Percentiles rank a stretch among this genome's conserved stretches.
Evolutionary conservation across 2,888 invertebrate species (phyloP).

Genomic region (Heliconius ethilla): DNA sequence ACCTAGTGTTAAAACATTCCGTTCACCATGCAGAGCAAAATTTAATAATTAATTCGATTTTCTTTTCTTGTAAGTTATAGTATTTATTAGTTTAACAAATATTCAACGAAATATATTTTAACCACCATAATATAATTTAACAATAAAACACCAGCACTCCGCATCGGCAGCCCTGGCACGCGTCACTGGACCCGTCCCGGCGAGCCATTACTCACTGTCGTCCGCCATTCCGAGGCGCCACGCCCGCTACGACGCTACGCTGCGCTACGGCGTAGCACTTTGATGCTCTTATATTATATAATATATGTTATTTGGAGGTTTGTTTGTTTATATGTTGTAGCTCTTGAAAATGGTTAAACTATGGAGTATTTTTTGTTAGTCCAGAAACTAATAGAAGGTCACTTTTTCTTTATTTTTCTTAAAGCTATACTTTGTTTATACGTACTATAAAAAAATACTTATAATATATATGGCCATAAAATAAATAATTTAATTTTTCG

Average conservation of each 20-base stretch:
- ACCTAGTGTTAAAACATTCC: too few species aligned
- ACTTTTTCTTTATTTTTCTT: not conserved
- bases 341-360: too few species aligned
- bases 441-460: not conserved
- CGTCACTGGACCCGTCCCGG: conserved; percentile 80
- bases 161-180: conserved; percentile 76
- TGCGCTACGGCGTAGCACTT: conserved; percentile 59
- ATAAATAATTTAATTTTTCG: not conserved
- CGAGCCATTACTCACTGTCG: conserved; percentile 80
- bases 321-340: not conserved
- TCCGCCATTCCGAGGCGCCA: conserved; percentile 76
- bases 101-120: too few species aligned
- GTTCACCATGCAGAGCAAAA: too few species aligned
- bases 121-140: not conserved
- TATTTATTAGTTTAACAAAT: too few species aligned
- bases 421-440: not conserved
- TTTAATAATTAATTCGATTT: too few species aligned
- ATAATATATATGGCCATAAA: not conserved
- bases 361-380: not conserved
- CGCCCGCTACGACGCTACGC: conserved; percentile 73
- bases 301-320: conserved; percentile 14
- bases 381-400: not conserved
- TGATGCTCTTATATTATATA: conserved; percentile 15
- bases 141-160: conserved; percentile 42
- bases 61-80: too few species aligned